Base-by-base conservation (phyloP, 2,888 invertebrate species). In the Drosophila nr. perissopoda region DNA sequence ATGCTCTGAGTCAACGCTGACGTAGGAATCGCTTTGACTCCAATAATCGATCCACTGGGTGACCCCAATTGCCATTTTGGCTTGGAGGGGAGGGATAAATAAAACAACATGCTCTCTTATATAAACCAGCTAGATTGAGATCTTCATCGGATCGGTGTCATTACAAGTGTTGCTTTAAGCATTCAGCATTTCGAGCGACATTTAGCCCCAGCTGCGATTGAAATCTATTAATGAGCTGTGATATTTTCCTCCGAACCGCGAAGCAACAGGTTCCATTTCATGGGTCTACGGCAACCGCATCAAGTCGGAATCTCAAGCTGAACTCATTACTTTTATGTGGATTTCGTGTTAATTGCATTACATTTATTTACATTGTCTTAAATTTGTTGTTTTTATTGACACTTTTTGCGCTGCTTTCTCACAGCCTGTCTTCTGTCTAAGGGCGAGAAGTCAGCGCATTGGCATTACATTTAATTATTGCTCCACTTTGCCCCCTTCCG, bases 151-250 rank as follows among this genome's bases (percentile, higher is more conserved):
- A 74, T 70, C 70, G 74, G 70, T 65, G 74, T 78, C 82, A 80
- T 80, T 80, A 80, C 79, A 79, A 65, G 57, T 81, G 81, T 81
- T 68, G 72, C 40, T 27, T 70, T 33, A 70, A 66, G 65, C 65
- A 38, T 38, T 56, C 29, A 61, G 63, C 76, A 59, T 67, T 78
- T 79, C 76, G 81, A 68, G 88, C 88, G 83, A 83, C 84, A 83
- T 83, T 85, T 85, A 76, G 62, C 74, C 48, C 61, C 65, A 63
- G 58, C 49, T 52, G 54, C 67, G 89, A 89, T 89, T 56, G 53
- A 54, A 68, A 87, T 85, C 84, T 89, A 85, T 85, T 89, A 87
- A 84, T 84, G 89, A 87, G 85, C 85, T 89, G 85, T 77, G 89
- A 84, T 70, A 72, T 77, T 80, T 80, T 69, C 65, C 62, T 56